Evolutionary conservation across 2,888 invertebrate species (phyloP).

Genomic region (Mythimna pallens): DNA sequence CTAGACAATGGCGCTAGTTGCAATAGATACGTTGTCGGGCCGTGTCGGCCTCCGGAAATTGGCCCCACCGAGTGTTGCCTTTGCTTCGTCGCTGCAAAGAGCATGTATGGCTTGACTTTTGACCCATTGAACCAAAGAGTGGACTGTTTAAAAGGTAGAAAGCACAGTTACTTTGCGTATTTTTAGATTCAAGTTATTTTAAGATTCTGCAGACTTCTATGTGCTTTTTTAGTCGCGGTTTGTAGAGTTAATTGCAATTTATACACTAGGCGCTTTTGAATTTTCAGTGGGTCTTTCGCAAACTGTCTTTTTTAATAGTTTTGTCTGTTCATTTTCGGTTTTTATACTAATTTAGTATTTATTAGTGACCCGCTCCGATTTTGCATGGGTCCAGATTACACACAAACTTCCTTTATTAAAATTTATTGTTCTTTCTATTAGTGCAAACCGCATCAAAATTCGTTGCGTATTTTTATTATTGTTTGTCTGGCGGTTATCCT

Average conservation of each 20-base stretch:
- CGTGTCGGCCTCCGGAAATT: conserved; percentile 65
- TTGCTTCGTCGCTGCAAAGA: conserved; percentile 55
- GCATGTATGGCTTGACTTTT: conserved; percentile 53
- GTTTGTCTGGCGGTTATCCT: too few species aligned
- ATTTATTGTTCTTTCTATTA: too few species aligned
- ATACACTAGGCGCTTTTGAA: not conserved
- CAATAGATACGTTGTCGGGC: conserved; percentile 57
- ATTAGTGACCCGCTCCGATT: too few species aligned
- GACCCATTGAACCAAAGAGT: conserved; percentile 57
- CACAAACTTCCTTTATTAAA: too few species aligned
- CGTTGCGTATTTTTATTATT: too few species aligned
- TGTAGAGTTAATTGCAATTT: not conserved
- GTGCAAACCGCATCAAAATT: too few species aligned
- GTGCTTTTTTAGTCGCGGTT: conserved; percentile 29
- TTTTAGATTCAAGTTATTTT: conserved; percentile 42
- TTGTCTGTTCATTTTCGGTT: not conserved
- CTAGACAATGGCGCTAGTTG: conserved; percentile 58
- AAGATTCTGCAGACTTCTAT: conserved; percentile 25
- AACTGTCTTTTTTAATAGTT: not conserved
- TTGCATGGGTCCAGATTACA: too few species aligned
- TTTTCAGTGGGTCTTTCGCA: not conserved
- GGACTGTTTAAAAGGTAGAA: conserved; percentile 40
- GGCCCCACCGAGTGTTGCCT: conserved; percentile 57
- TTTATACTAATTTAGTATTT: too few species aligned
- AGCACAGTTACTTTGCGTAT: conserved; percentile 31